Evolutionary conservation across 2,797 vertebrate genomes (phyloP).

Genomic region (Stomatorhinus walkeri): DNA sequence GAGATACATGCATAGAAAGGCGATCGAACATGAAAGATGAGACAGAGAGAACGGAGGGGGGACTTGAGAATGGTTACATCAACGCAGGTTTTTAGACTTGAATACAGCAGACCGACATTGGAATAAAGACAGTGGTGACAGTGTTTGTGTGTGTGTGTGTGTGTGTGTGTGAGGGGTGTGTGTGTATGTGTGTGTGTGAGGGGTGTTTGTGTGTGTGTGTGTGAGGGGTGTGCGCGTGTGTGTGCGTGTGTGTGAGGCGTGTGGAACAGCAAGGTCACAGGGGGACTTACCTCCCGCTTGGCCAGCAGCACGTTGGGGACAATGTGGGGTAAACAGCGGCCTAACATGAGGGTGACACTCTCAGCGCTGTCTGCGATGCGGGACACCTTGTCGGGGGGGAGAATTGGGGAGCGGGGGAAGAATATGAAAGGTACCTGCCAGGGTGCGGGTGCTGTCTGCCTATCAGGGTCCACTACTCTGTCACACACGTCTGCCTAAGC

Average conservation of each 20-base stretch:
- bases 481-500: background rate
- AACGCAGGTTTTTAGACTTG: constrained; percentile 37
- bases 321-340: constrained; percentile 95
- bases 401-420: background rate
- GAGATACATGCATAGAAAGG: constrained; percentile 92
- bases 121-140: background rate
- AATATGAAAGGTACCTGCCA: background rate
- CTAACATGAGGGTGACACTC: constrained; percentile 96
- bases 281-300: constrained; percentile 85
- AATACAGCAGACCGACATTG: constrained; percentile 18
- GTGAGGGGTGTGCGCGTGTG: too few species aligned
- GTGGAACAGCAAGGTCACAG: background rate
- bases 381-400: constrained; percentile 68
- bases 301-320: constrained; percentile 96
- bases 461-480: background rate
- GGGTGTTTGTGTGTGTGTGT: background rate
- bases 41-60: constrained; percentile 43
- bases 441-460: background rate
- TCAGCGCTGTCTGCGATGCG: constrained; percentile 93
- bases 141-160: background rate
- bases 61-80: constrained; percentile 35
- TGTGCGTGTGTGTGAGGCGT: background rate
- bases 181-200: too few species aligned
- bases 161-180: too few species aligned
- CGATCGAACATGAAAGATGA: background rate